Percentiles rank a stretch among this genome's conserved stretches.
phyloP scores from a whole-genome alignment of 2,797 vertebrate genomes.

The Lagodon rhomboides region DNA sequence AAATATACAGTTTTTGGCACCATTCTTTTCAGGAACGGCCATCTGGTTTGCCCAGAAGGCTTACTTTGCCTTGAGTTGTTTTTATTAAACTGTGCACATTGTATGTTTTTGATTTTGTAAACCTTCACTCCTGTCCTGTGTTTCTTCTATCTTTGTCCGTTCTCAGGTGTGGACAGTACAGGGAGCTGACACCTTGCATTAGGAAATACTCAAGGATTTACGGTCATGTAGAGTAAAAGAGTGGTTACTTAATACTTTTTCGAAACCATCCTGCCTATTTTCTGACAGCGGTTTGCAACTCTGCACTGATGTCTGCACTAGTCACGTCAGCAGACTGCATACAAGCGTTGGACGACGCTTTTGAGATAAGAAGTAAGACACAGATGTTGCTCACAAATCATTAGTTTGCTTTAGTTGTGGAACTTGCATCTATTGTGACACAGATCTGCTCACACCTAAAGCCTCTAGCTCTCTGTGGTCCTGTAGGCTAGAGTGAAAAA shows the following conservation, averaged over 20 bases:
- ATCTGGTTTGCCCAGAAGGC: slow-evolving; percentile 65
- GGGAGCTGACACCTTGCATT: slow-evolving; percentile 67
- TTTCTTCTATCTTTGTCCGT: slow-evolving; percentile 64
- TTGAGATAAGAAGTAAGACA: slow-evolving; percentile 1
- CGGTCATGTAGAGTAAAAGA: slow-evolving; percentile 37
- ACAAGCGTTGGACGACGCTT: neutral
- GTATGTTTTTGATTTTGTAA: slow-evolving; percentile 42
- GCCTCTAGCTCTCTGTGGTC: neutral
- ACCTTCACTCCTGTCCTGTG: slow-evolving; percentile 53
- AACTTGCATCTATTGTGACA: slow-evolving; percentile 14
- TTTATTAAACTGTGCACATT: slow-evolving; percentile 61
- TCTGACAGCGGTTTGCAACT: slow-evolving; percentile 22
- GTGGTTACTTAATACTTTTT: slow-evolving; percentile 16
- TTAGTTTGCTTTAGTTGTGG: slow-evolving; percentile 38
- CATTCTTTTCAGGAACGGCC: slow-evolving; percentile 76
- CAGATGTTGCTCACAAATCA: slow-evolving; percentile 30
- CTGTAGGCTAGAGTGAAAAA: neutral
- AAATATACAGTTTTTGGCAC: slow-evolving; percentile 66
- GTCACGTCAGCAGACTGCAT: slow-evolving; percentile 42
- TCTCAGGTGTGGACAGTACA: slow-evolving; percentile 80
- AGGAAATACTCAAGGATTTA: slow-evolving; percentile 65
- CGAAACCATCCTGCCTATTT: slow-evolving; percentile 32
- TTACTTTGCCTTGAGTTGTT: slow-evolving; percentile 76
- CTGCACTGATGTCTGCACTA: slow-evolving; percentile 22
- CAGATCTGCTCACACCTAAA: slow-evolving; percentile 8